These are phyloP conservation scores for Myopa tessellatipennis DNA, from an alignment of 2,888 invertebrate genomes.

Conservation along the genomic window DNA sequence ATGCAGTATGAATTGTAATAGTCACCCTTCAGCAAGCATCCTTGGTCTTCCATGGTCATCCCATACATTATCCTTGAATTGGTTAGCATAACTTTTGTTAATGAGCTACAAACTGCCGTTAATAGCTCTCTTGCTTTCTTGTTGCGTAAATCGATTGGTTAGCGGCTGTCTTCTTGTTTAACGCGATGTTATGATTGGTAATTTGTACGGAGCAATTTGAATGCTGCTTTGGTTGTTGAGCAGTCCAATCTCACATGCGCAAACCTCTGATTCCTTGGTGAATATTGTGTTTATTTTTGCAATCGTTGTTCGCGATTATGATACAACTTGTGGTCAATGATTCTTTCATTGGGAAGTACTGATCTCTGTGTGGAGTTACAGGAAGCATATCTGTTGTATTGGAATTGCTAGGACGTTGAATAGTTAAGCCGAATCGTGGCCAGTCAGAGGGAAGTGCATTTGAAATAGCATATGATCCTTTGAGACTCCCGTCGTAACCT, in stretches of 20 bases:
- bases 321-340: background rate
- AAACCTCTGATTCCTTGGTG: too few species aligned
- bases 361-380: background rate
- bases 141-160: constrained; percentile 6
- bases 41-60: too few species aligned
- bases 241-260: constrained; percentile 3
- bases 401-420: background rate
- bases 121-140: background rate
- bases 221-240: constrained; percentile 5
- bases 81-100: background rate
- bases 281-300: background rate
- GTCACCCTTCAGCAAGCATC: background rate
- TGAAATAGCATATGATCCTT: too few species aligned
- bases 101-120: background rate
- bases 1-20: too few species aligned
- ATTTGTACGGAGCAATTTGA: background rate
- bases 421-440: too few species aligned
- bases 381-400: background rate
- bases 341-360: constrained; percentile 9
- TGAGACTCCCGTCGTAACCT: too few species aligned
- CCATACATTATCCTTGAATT: background rate
- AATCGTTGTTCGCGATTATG: background rate
- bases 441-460: too few species aligned
- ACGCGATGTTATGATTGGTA: background rate
- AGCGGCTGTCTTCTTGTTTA: background rate